phyloP scores from a whole-genome alignment of 2,797 vertebrate genomes.

The Linurgus olivaceus region DNA sequence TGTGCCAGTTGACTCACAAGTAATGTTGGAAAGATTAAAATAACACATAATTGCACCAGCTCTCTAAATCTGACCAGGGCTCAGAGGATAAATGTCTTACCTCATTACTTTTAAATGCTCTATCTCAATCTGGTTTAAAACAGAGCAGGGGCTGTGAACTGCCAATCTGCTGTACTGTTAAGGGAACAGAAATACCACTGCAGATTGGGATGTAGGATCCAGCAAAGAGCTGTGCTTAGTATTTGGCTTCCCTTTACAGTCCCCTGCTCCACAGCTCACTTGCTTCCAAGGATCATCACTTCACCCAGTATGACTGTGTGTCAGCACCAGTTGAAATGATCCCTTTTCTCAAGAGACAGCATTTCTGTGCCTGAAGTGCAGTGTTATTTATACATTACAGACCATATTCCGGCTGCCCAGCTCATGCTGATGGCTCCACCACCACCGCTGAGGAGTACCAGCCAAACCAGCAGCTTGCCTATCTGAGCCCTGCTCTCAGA shows the following conservation, averaged over 20 bases:
- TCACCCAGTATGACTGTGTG: background rate
- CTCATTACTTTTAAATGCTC: slow-evolving; percentile 26
- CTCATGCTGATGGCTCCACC: background rate
- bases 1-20: background rate
- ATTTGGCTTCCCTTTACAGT: background rate
- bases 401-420: background rate
- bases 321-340: background rate
- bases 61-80: slow-evolving; percentile 47
- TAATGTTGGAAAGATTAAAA: slow-evolving; percentile 40
- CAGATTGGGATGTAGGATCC: background rate
- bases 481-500: background rate
- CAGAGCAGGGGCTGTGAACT: background rate
- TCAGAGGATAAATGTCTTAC: slow-evolving; percentile 43
- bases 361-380: background rate
- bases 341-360: background rate
- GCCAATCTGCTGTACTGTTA: background rate
- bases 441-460: background rate
- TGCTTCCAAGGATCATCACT: background rate
- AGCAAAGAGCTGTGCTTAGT: background rate
- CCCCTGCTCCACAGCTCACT: background rate
- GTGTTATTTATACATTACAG: background rate
- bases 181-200: background rate
- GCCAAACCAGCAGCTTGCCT: background rate
- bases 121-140: slow-evolving; percentile 42
- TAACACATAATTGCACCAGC: slow-evolving; percentile 9